Evolutionary conservation across 2,888 invertebrate genomes (phyloP), one percentile per base, ranked within the genome.

Genomic region (Parelbella ahira): DNA sequence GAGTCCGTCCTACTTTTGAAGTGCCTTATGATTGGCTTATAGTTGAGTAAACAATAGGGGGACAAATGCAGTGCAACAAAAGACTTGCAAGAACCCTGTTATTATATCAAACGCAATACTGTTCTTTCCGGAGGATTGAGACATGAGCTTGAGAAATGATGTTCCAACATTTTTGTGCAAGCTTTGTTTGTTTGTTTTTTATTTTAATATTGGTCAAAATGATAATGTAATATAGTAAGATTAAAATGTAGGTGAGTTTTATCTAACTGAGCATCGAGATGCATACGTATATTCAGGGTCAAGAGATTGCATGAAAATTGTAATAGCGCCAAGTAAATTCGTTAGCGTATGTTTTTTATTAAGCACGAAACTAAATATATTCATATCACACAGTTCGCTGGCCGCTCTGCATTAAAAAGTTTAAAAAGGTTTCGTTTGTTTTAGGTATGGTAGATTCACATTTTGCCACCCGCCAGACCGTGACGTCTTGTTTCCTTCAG

Each of bases 401-500:
- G 4, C 28, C 20, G 23, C 9, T 21, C 28, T 33, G 33, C 33
- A 33, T 41, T 21, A 9, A 7, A 42, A 28, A 29, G 23, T 36
- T 19, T 15, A 3, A 19, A 36, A 34, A 28, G 15, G 20, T 30
- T 32, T 10, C 28, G 28, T 10, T 44, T 25, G 44, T 37, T 37
- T 44, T 37, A 15, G 12, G 10, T 15, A 15, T 15, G n/a, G 15
- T 15, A 15, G 4, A 46, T 23, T 46, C 45, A 39, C 38, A 47
- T 44, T 49, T 51, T 41, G 44, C 43, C 45, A 44, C 38, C 49
- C 39, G 44, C 46, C 47, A 37, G 45, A 48, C 49, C 50, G 47
- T 50, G 48, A 61, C 61, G 60, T 60, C 52, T 56, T 39, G 49
- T 61, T 60, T 50, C 56, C 56, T 54, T 55, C 59, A 77, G 70